Base-by-base conservation (phyloP, 2,113 vertebrate species). In the Salvelinus fontinalis region DNA sequence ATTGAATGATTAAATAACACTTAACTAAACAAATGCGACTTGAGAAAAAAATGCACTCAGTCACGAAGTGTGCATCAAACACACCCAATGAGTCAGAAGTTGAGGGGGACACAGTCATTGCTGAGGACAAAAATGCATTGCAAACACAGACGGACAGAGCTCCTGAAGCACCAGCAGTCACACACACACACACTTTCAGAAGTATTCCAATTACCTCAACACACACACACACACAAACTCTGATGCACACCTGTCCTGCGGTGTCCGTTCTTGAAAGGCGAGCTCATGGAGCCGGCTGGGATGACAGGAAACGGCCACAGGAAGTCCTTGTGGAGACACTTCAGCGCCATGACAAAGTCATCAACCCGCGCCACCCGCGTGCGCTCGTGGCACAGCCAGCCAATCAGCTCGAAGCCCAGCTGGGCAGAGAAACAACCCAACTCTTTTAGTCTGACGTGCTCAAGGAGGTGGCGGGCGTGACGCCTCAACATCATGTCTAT, bases 401-500 rank as follows among this genome's bases (percentile, higher is more conserved):
- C 92, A 0, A 99, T 99, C 51, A 99, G 94, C 79, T 99, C 97
- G 70, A 99, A 99, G 81, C 97, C 97, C 49, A 99, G 49, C 91
- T 99, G 98, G 0, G 97, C 97, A 0, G 97, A 95, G 90, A 99
- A 99, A 79, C 96, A 97, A 51, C 97, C 97, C 0, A 99, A 96
- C 87, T 99, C 97, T 13, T 95, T 95, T 2, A 99, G 94, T 27
- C 96, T 93, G 26, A 98, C 93, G 83, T 98, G 97, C 85, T 99
- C 98, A 69, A 99, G 91, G 67, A 99, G 95, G 54, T 90, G 95
- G 12, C 98, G 95, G 0, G 98, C 98, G 0, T 99, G 98, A 27
- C 97, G 93, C 97, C 97, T 98, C 0, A 99, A 93, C 97, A 99
- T 99, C 95, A 98, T 95, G 71, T 99, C 97, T 20, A 99, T 99